A percentile compares a stretch with the other conserved stretches of the same genome.
phyloP scores from a whole-genome alignment of 1,140 invertebrate species.

The Tigriopus japonicus region DNA sequence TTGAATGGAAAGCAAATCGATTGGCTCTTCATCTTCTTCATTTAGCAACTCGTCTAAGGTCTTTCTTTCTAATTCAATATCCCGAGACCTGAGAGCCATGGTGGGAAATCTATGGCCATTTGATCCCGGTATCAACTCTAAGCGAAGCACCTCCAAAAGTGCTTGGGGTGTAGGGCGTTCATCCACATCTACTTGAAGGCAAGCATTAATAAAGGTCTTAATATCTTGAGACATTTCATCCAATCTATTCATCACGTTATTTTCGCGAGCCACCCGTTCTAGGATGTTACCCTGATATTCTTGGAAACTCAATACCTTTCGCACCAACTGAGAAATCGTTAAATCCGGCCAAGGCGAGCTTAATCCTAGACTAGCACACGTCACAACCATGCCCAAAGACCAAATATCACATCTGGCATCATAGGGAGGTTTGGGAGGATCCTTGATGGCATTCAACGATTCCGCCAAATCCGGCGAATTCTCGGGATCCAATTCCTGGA shows the following conservation, averaged over 20 bases:
- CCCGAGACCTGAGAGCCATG: conserved; percentile 13
- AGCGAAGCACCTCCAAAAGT: not conserved
- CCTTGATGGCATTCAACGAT: conserved; percentile 1
- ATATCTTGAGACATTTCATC: conserved; percentile 15
- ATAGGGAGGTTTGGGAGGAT: conserved; percentile 2
- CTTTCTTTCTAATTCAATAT: not conserved
- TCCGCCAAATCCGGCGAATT: not conserved
- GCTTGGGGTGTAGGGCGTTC: not conserved
- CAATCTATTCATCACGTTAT: conserved; percentile 15
- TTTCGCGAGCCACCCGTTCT: conserved; percentile 16
- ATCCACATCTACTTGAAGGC: not conserved
- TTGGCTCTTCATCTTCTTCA: conserved; percentile 21
- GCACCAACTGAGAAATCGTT: conserved; percentile 14
- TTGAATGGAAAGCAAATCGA: conserved; percentile 40
- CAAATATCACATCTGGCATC: conserved; percentile 44
- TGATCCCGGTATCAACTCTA: not conserved
- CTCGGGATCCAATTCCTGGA: not conserved
- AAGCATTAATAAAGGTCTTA: conserved; percentile 1
- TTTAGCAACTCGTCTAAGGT: not conserved
- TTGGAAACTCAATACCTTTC: conserved; percentile 15
- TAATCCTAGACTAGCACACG: conserved; percentile 48
- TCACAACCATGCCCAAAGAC: conserved; percentile 69
- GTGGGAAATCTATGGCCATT: not conserved
- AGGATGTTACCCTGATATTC: conserved; percentile 15
- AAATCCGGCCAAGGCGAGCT: conserved; percentile 30